These are phyloP conservation scores for Oithona nana DNA, from an alignment of 2,888 invertebrate genomes.

Conservation along the genomic window DNA sequence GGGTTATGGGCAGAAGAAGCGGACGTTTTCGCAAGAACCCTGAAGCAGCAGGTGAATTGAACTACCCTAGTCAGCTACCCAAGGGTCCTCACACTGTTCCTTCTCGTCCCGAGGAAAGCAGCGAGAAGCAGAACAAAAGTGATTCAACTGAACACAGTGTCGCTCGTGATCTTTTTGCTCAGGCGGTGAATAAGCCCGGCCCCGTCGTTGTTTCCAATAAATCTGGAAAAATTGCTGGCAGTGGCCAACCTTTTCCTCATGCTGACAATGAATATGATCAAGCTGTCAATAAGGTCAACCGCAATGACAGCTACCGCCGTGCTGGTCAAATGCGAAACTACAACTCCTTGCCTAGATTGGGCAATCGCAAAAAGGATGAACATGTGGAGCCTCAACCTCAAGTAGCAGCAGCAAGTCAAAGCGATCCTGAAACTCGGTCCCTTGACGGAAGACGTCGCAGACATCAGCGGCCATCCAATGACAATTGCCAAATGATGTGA, in stretches of 20 bases:
- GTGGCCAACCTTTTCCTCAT: not conserved
- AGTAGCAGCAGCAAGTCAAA: not conserved
- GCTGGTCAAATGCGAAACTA: not conserved
- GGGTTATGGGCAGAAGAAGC: not conserved
- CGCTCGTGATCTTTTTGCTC: not conserved
- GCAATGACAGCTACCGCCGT: not conserved
- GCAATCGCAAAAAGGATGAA: not conserved
- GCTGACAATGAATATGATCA: not conserved
- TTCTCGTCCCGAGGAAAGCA: not conserved
- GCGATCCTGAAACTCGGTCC: not conserved
- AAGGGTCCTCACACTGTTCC: not conserved
- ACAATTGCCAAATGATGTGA: not conserved
- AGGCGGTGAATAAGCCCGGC: not conserved
- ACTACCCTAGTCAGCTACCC: no score
- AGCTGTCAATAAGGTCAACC: not conserved
- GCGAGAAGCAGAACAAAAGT: not conserved
- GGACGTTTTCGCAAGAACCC: not conserved
- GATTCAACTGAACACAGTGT: not conserved
- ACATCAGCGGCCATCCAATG: not conserved
- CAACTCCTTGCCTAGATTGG: not conserved
- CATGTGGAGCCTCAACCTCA: not conserved
- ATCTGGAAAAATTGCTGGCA: not conserved
- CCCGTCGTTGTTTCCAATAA: not conserved
- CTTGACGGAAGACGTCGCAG: not conserved
- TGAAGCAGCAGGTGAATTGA: not conserved